These are phyloP conservation scores for Spea multiplicata DNA, from an alignment of 2,113 vertebrate genomes.

Conservation along the genomic window DNA sequence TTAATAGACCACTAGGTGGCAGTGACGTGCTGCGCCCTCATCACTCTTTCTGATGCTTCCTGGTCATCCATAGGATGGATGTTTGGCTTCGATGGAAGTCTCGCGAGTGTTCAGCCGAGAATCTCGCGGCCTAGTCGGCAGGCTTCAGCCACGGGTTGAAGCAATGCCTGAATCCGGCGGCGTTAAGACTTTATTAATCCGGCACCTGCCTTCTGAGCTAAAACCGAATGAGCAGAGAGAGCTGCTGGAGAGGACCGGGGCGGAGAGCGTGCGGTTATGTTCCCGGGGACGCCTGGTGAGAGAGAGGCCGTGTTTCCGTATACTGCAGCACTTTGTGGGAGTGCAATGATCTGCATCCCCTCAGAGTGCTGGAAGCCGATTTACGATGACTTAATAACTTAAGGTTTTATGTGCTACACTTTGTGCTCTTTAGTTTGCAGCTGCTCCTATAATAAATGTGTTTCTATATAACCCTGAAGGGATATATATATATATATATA, in stretches of 20 bases:
- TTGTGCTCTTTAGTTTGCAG: no score
- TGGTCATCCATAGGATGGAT: no score
- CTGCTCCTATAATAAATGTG: no score
- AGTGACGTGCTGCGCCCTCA: no score
- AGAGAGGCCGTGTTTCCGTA: not conserved
- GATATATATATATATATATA: no score
- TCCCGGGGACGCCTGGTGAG: conserved; percentile 80
- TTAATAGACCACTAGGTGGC: no score
- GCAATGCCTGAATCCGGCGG: conserved; percentile 44
- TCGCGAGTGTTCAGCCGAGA: not conserved
- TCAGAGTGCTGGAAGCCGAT: no score
- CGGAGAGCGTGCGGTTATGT: conserved; percentile 75
- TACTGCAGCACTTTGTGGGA: not conserved
- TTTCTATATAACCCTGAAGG: no score
- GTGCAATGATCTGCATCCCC: no score
- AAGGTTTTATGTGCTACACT: no score
- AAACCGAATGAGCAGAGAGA: conserved; percentile 79
- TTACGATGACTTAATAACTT: no score
- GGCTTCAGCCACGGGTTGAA: not conserved
- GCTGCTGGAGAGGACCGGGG: conserved; percentile 85
- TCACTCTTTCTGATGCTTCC: not conserved
- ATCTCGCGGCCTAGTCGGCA: not conserved
- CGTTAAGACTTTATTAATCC: conserved; percentile 77
- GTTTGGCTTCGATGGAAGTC: not conserved
- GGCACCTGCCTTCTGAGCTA: conserved; percentile 83